Conservation (phyloP, 92 coral and sea anemone species). For the Virgularia gustaviana region DNA sequence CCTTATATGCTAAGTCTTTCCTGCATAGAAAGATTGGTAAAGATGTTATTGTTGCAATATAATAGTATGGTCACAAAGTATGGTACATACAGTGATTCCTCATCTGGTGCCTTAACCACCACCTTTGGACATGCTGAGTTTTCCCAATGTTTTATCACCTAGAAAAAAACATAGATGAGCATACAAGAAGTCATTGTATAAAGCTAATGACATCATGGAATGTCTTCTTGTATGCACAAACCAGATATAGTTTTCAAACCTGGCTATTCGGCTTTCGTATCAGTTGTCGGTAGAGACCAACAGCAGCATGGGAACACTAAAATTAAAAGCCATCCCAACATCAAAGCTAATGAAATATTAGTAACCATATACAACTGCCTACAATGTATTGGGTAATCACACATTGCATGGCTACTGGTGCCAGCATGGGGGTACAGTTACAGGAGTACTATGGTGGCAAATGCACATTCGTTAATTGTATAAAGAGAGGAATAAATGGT, state of each 20-base stretch:
- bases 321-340: background rate
- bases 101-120: conserved; percentile 93
- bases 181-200: background rate
- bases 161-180: background rate
- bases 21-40: conserved; percentile 31
- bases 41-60: background rate
- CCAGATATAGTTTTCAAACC: too few species aligned
- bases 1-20: conserved; percentile 65
- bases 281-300: conserved; percentile 81
- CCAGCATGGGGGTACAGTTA: too few species aligned
- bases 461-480: too few species aligned
- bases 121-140: conserved; percentile 80
- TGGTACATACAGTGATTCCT: conserved; percentile 66
- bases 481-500: too few species aligned
- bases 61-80: background rate
- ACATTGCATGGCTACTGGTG: too few species aligned
- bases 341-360: background rate
- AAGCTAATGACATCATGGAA: too few species aligned
- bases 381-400: too few species aligned
- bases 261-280: too few species aligned
- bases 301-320: conserved; percentile 98
- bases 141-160: conserved; percentile 83
- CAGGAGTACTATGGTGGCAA: too few species aligned
- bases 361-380: too few species aligned
- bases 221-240: too few species aligned